These are phyloP conservation scores for Temnothorax ravouxi DNA, from an alignment of 2,888 invertebrate species.

Conservation along the genomic window DNA sequence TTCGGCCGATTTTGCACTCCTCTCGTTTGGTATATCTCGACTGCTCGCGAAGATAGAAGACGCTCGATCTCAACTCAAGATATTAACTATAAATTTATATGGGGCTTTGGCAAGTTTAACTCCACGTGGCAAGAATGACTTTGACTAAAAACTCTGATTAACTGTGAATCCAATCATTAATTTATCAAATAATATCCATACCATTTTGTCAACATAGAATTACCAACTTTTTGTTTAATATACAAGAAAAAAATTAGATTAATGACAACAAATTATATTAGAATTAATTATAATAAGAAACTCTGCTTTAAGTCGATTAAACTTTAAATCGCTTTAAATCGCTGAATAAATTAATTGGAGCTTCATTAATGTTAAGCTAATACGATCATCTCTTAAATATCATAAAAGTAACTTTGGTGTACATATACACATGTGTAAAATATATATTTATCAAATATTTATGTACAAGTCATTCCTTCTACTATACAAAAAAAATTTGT, in stretches of 20 bases:
- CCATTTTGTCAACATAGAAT: no score
- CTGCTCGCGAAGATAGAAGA: no score
- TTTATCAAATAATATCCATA: no score
- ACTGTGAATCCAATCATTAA: no score
- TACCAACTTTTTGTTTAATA: neutral
- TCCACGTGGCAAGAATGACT: neutral
- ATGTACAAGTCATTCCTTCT: neutral
- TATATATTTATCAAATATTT: slow-evolving; percentile 14
- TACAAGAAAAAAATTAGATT: neutral
- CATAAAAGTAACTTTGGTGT: neutral
- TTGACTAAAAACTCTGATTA: neutral
- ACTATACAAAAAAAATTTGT: neutral
- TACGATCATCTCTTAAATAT: neutral
- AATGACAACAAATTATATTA: neutral
- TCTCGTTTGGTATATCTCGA: no score
- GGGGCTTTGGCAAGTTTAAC: neutral
- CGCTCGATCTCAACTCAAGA: no score
- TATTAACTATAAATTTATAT: no score
- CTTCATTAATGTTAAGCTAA: neutral
- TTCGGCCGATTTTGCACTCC: no score
- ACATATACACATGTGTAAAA: neutral
- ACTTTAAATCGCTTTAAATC: no score
- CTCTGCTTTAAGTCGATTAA: neutral
- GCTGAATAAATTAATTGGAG: neutral
- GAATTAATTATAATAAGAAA: neutral